Evolutionary conservation across 1,140 invertebrate genomes (phyloP).

Genomic region (Phymorhynchus buccinoides): DNA sequence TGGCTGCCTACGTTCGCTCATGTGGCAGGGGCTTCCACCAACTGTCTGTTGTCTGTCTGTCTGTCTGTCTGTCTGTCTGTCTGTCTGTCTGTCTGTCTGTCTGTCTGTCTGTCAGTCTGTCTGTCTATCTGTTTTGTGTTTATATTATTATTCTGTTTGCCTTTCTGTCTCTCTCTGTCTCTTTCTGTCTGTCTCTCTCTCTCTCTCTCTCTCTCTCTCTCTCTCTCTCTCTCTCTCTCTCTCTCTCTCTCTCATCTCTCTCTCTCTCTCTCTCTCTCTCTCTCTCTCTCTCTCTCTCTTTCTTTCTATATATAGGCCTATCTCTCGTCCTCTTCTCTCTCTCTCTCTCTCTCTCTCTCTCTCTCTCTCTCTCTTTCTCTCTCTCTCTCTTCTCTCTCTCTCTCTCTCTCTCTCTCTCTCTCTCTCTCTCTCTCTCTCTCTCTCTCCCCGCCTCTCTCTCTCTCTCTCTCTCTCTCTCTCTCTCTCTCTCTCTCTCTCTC

Average conservation of each 20-base stretch:
- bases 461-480: neutral
- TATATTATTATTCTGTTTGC: neutral
- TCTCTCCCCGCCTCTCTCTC: neutral
- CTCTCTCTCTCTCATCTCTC: neutral
- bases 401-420: neutral
- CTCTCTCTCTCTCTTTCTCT: neutral
- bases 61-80: neutral
- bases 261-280: neutral
- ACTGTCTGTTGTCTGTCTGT: neutral
- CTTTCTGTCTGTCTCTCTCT: neutral
- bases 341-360: neutral
- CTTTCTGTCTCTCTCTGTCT: neutral
- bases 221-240: neutral
- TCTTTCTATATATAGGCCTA: neutral
- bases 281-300: neutral
- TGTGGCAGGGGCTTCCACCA: conserved; percentile 7
- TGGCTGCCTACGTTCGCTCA: conserved; percentile 29
- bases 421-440: neutral
- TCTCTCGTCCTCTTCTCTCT: neutral
- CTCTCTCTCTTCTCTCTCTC: neutral
- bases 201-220: neutral
- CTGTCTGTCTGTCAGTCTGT: neutral
- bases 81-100: conserved; percentile 1
- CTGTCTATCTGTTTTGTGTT: neutral
- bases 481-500: neutral